Base-by-base conservation (phyloP, 2,113 vertebrate species). In the Hippopotamus amphibius region DNA sequence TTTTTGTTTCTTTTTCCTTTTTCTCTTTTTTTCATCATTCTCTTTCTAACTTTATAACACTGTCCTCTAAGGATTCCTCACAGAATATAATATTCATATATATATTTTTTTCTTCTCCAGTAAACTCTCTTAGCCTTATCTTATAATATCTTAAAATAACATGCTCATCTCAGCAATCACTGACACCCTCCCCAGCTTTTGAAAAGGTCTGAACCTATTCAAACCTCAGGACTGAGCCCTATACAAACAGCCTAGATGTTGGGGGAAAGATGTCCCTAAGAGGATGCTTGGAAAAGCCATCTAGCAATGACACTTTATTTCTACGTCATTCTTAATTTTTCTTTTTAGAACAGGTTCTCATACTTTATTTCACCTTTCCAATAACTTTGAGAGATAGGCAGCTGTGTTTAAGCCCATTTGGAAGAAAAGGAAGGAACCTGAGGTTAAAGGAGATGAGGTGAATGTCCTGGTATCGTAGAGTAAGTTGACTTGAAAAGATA, bases 321-420 rank as follows among this genome's bases (percentile, higher is more conserved):
- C 57, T 65, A 15, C 33, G 41, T 28, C 46, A 6, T 1, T 5
- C 3, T 2, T 50, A 9, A 0, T 2, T 28, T 2, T 30, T 53
- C 14, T n/a, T 74, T 41, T 76, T 28, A 69, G 37, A 86, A 6
- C 3, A 24, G 11, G 7, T 83, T 82, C 22, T 74, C 46, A 28
- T 28, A 28, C 3, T 53, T 28, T 50, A 7, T 37, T 37, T 63
- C 22, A 61, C 1, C 14, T 19, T 65, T 11, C 5, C 21, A 55
- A 15, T 7, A 24, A 28, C 24, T 10, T 37, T 13, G 5, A 48
- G 19, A 28, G 19, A 37, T 21, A 7, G 1, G 13, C 15, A 30
- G 15, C 17, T 72, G 2, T 24, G 5, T 37, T 65, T 13, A 22
- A 55, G 2, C 30, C 24, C n/a, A 30, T 72, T 30, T 28, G 14